Base-by-base conservation (phyloP, 30 jellyfish, hydroid and myxozoan species). In the Chironex yamaguchii region DNA sequence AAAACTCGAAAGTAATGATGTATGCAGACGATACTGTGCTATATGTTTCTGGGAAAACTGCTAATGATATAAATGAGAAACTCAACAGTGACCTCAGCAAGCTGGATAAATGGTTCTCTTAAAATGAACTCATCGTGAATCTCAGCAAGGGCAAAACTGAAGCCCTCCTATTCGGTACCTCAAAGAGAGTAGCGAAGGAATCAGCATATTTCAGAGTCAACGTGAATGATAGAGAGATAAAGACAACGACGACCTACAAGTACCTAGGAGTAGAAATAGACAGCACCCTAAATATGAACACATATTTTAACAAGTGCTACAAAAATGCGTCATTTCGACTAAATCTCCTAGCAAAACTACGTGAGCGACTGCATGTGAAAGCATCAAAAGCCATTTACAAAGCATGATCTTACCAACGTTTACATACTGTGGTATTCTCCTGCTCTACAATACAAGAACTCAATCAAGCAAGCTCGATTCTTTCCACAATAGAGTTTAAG, bases 61-160 rank as follows among this genome's bases (percentile, higher is more conserved):
- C 67, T 77, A 35, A 62, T 9, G 83, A 58, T 42, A 79, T 79
- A 9, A 62, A 79, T 77, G 48, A 54, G 89, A 50, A 75, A 28
- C 77, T 75, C 88, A 75, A 75, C 77, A 75, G 88, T 26, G 88
- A 75, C 32, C 77, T 77, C 81, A 28, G 68, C 62, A 77, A 80
- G 81, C 68, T 54, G 80, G 26, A 29, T 29, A 49, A 23, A 77
- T 77, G 89, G 80, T 77, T 77, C 89, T 70, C 58, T n/a, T 68
- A 77, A 62, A 77, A 29, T 33, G 69, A 77, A 54, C 89, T 77
- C 62, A 33, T 77, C 36, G 11, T 77, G 89, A 77, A 80, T 69
- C 92, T 81, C 78, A 67, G 34, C 52, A 48, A 81, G 68, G 92
- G 92, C 50, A 81, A 65, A 81, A 42, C 92, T 36, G 90, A 79